Evolutionary conservation across 1,140 invertebrate genomes (phyloP).

Genomic region (Nylanderia fulva): DNA sequence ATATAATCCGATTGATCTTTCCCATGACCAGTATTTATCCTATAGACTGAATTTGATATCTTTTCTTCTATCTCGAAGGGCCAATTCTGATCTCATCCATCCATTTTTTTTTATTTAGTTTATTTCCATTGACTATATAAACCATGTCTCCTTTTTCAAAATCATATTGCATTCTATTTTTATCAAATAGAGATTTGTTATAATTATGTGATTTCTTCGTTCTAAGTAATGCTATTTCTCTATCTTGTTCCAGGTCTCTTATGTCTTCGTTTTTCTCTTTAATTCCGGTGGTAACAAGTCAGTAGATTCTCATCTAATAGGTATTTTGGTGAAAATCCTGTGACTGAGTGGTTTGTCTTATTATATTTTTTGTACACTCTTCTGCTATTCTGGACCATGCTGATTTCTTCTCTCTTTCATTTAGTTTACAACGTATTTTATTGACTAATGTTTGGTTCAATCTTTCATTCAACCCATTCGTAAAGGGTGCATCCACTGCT

Average conservation of each 20-base stretch:
- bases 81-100: conserved; percentile 24
- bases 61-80: conserved; percentile 17
- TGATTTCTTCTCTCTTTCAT: too few species aligned
- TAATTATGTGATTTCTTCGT: conserved; percentile 6
- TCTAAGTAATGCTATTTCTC: not conserved
- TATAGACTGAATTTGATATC: conserved; percentile 19
- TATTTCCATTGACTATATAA: conserved; percentile 15
- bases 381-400: not conserved
- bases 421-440: too few species aligned
- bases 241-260: not conserved
- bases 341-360: not conserved
- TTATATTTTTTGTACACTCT: conserved; percentile 6
- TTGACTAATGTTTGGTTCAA: too few species aligned
- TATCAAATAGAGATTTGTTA: not conserved
- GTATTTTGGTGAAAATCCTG: conserved; percentile 1
- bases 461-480: too few species aligned
- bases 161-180: too few species aligned
- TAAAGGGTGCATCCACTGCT: too few species aligned
- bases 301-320: not conserved
- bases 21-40: conserved; percentile 6
- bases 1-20: not conserved
- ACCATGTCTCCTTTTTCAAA: conserved; percentile 4
- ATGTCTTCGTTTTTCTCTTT: not conserved
- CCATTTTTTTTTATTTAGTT: too few species aligned
- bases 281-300: too few species aligned